Conservation (phyloP, 2,888 invertebrate genomes). For the Acanthosepion esculentum region DNA sequence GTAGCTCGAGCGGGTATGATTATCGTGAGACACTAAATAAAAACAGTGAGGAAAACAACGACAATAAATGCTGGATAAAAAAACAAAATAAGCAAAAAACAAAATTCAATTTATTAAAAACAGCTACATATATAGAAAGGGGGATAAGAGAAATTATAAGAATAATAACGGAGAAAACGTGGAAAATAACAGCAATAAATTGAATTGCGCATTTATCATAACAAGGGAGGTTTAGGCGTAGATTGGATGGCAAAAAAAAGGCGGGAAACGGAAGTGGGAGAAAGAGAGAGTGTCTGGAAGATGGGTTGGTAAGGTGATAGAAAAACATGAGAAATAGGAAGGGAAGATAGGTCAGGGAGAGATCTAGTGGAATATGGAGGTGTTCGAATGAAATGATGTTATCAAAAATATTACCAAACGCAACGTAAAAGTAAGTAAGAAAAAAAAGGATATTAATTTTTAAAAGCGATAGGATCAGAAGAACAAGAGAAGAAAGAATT, state of each 20-base stretch:
- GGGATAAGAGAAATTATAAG: too few relatives aligned
- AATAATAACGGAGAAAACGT: too few relatives aligned
- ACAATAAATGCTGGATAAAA: not conserved
- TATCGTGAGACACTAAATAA: not conserved
- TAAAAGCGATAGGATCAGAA: not conserved
- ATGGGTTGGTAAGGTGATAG: not conserved
- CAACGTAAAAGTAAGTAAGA: not conserved
- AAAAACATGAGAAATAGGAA: not conserved
- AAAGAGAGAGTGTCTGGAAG: not conserved
- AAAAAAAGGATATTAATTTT: not conserved
- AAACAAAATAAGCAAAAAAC: too few relatives aligned
- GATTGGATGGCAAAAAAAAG: not conserved
- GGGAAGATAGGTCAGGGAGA: not conserved
- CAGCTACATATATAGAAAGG: too few relatives aligned
- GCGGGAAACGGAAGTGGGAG: not conserved
- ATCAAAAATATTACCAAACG: not conserved
- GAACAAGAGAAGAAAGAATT: not conserved
- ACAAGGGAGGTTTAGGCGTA: not conserved
- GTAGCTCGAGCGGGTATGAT: not conserved
- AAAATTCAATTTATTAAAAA: too few relatives aligned
- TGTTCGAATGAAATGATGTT: not conserved
- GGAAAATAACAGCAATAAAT: not conserved
- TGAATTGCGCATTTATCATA: not conserved
- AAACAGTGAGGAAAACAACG: not conserved
- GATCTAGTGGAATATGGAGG: not conserved